Evolutionary conservation across 2,113 vertebrate genomes (phyloP).

Genomic region (Sphyrna mokarran): DNA sequence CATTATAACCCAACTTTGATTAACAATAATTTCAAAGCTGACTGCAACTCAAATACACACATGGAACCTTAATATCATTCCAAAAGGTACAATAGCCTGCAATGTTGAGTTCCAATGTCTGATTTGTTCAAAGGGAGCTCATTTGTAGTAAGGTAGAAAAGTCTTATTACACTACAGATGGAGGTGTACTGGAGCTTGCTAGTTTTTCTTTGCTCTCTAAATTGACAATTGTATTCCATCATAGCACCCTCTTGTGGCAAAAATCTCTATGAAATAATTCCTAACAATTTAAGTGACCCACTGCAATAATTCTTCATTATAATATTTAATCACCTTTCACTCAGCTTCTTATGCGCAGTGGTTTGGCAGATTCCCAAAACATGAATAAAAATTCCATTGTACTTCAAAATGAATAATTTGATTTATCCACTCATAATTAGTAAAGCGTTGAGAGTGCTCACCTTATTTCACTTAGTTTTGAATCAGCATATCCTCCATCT

Average conservation of each 20-base stretch:
- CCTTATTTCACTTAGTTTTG: neutral
- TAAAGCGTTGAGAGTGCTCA: neutral
- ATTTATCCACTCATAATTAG: neutral
- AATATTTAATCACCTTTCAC: neutral
- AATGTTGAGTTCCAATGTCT: too few relatives aligned
- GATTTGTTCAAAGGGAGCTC: too few relatives aligned
- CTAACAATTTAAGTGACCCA: neutral
- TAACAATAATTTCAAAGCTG: too few relatives aligned
- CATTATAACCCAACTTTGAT: too few relatives aligned
- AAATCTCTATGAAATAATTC: neutral
- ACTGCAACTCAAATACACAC: too few relatives aligned
- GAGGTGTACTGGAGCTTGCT: neutral
- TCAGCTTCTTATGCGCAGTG: neutral
- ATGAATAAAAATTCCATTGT: neutral
- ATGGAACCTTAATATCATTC: too few relatives aligned
- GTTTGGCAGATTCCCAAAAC: neutral
- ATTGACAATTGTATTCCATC: neutral
- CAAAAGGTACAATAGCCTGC: too few relatives aligned
- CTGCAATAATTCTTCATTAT: neutral
- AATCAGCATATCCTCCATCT: neutral
- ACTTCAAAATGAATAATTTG: neutral
- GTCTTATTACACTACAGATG: too few relatives aligned
- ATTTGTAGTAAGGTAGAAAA: too few relatives aligned
- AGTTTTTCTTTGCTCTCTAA: neutral
- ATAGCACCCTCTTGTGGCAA: neutral